Evolutionary conservation across 2,797 vertebrate species (phyloP).

Genomic region (Hybognathus amarus): DNA sequence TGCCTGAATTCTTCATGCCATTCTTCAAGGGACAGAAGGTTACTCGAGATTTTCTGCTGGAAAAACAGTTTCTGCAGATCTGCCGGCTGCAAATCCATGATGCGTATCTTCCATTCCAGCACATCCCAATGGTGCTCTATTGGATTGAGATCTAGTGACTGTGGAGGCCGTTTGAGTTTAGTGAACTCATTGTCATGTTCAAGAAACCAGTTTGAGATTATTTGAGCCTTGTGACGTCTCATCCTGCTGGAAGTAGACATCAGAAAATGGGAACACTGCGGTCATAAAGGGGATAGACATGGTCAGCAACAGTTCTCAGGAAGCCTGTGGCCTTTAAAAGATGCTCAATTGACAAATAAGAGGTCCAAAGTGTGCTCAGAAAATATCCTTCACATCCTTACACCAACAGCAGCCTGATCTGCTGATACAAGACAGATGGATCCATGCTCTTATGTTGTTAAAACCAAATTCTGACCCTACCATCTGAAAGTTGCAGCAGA

Average conservation of each 20-base stretch:
- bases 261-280: slow-evolving; percentile 43
- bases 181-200: not conserved
- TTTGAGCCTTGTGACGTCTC: not conserved
- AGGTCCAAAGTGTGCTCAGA: not conserved
- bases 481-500: slow-evolving; percentile 17
- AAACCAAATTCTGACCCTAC: slow-evolving; percentile 46
- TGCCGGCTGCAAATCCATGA: slow-evolving; percentile 67
- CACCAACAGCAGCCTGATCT: not conserved
- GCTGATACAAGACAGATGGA: slow-evolving; percentile 48
- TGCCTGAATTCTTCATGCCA: too few species aligned
- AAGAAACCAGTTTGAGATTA: not conserved
- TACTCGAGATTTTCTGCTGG: not conserved
- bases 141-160: slow-evolving; percentile 50
- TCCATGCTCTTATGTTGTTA: slow-evolving; percentile 53
- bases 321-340: not conserved
- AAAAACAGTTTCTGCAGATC: slow-evolving; percentile 64
- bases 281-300: slow-evolving; percentile 40
- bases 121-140: slow-evolving; percentile 53
- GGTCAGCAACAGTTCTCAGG: not conserved
- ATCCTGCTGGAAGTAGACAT: slow-evolving; percentile 47
- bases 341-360: not conserved
- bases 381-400: not conserved
- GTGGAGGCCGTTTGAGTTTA: not conserved
- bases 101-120: slow-evolving; percentile 62
- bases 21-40: too few species aligned